Conservation (phyloP, 35 echinoderm and acorn worm species). For the Lytechinus pictus region DNA sequence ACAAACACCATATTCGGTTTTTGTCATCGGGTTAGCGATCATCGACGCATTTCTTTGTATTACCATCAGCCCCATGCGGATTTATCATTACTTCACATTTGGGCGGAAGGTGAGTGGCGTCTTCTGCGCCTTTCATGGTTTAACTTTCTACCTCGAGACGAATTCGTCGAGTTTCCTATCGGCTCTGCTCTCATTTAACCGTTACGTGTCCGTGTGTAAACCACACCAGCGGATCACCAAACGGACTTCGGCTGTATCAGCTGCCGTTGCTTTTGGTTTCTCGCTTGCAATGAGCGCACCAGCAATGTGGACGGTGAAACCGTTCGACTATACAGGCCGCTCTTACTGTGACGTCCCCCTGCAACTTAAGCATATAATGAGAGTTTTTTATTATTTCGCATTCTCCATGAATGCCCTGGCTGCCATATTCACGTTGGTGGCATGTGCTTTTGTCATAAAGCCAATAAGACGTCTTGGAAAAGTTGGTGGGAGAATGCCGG, state of each 20-base stretch:
- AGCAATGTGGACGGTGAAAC: not conserved
- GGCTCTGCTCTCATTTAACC: not conserved
- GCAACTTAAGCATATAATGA: not conserved
- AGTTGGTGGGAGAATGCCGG: not conserved
- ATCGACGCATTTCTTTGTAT: not conserved
- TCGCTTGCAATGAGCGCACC: not conserved
- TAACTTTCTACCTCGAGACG: not conserved
- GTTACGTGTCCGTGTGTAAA: not conserved
- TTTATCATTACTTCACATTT: not conserved
- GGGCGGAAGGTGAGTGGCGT: not conserved
- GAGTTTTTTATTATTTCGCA: not conserved
- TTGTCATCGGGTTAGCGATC: not conserved
- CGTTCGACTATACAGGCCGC: not conserved
- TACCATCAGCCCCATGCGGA: not conserved
- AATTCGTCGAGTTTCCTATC: not conserved
- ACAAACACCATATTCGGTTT: not conserved
- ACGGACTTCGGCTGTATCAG: not conserved
- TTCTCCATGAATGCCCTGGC: not conserved
- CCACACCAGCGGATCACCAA: not conserved
- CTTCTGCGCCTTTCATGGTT: not conserved
- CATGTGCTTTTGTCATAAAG: not conserved
- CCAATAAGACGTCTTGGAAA: not conserved
- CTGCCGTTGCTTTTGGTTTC: not conserved
- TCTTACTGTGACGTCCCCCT: not conserved
- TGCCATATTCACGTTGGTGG: not conserved